Evolutionary conservation across 2,888 invertebrate genomes (phyloP), one percentile per base, ranked within the genome.

Genomic region (Caenorhabditis sp.): DNA sequence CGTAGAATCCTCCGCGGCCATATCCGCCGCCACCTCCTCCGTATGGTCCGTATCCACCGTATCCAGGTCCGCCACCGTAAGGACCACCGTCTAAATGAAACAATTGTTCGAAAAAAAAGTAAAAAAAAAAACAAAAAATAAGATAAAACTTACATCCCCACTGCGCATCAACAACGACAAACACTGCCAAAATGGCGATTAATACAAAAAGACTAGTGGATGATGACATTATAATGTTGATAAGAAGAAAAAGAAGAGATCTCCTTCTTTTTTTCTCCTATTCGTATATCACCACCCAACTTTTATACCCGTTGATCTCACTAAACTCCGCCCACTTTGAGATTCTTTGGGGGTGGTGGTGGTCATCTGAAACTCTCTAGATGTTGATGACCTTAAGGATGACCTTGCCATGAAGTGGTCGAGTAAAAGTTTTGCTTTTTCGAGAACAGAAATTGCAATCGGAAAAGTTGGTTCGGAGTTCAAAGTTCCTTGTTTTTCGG

Each of bases 321-420:
- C 55, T 62, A n/a, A 17, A 12, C 12, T n/a, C 70, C 70, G 70
- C 70, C 70, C 70, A 54, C 58, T 66, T 66, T 70, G 57, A 51
- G 49, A 49, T 17, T n/a, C n/a, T n/a, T n/a, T n/a, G 49, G 8
- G 17, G 49, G 17, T 19, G 3, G 3, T 49, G 17, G 17, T 49
- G n/a, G 17, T 43, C 14, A 43, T 54, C 54, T 54, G 54, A n/a
- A 54, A 26, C 8, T 26, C 8, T 4, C 14, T 53, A n/a, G 19
- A 6, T 51, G 5, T 51, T 6, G 19, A 51, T 26, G 24, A 54
- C 24, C 24, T 23, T 26, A 54, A 5, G 21, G n/a, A 54, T 43
- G 43, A 43, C 43, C 43, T 43, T 43, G 43, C 43, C 14, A n/a
- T 54, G 54, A 26, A 54, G 54, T 54, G 54, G 54, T 14, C 54